Evolutionary conservation across 2,113 vertebrate genomes (phyloP), one percentile per base, ranked within the genome.

Genomic region (Tragelaphus strepsiceros): DNA sequence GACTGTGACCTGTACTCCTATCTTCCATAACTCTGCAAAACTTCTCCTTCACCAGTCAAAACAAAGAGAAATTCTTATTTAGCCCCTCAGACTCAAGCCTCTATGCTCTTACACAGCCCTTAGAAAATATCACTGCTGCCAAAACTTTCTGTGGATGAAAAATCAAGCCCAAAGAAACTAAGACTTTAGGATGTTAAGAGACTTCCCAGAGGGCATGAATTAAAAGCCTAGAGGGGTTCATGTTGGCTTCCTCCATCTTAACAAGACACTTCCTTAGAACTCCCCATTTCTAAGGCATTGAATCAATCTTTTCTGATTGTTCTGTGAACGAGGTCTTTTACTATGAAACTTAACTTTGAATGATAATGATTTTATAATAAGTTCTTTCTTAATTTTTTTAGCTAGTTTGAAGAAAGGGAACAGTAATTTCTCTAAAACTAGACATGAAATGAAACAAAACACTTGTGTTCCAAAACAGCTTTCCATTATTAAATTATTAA

Each of bases 391-490:
- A 86, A 94, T 94, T 82, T 83, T 93, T 59, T 91, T 43, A 92
- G 51, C 82, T 77, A 28, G 67, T 96, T 96, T 83, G 59, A 96
- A 84, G 67, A 97, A 96, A 95, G 54, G 30, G 82, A 90, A 91
- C 54, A 84, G 8, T 67, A 97, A 94, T 95, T 97, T 97, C 83
- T 62, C 58, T 30, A 93, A 97, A 96, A 26, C 90, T 95, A 95
- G 83, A 85, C 81, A 95, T 51, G 88, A 62, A 96, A 67, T 91
- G 74, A 90, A 97, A 97, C 82, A 97, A 95, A 97, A 96, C 43
- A 56, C 9, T 78, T 71, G 16, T 96, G 87, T 90, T 85, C 71
- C 67, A 78, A 96, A 97, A 77, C 80, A 82, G 87, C 91, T 94
- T 97, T 97, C 81, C 32, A 12, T 89, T 94, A 87, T 74, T 93